Conservation (phyloP, 92 coral and sea anemone genomes). For the Epizoanthus stellaris region DNA sequence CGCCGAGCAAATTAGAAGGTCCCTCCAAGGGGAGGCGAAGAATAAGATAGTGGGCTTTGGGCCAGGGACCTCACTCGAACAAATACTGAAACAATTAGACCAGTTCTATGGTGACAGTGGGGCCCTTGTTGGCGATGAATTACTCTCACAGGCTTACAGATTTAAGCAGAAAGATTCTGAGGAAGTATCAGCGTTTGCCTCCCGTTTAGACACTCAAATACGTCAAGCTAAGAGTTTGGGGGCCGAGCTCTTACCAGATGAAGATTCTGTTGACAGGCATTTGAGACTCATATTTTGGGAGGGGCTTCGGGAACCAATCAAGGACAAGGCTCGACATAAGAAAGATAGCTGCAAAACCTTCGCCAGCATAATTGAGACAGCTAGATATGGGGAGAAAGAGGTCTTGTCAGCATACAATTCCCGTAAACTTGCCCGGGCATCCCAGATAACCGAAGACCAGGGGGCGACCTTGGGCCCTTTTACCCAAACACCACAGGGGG, state of each 20-base stretch:
- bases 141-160: slow-evolving; percentile 34
- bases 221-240: slow-evolving; percentile 38
- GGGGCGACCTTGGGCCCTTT: neutral
- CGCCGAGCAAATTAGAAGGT: slow-evolving; percentile 50
- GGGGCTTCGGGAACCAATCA: slow-evolving; percentile 46
- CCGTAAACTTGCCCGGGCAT: neutral
- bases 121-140: slow-evolving; percentile 22
- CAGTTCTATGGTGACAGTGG: slow-evolving; percentile 62
- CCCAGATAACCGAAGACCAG: neutral
- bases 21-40: slow-evolving; percentile 65
- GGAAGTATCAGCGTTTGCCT: slow-evolving; percentile 60
- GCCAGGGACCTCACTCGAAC: slow-evolving; percentile 19
- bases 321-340: slow-evolving; percentile 63
- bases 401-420: neutral
- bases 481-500: no score
- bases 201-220: slow-evolving; percentile 60
- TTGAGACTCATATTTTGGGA: slow-evolving; percentile 65
- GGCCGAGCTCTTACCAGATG: slow-evolving; percentile 53
- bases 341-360: slow-evolving; percentile 60
- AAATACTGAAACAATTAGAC: slow-evolving; percentile 40
- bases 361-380: slow-evolving; percentile 52
- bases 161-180: slow-evolving; percentile 38
- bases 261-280: slow-evolving; percentile 53
- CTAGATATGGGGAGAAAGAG: slow-evolving; percentile 68
- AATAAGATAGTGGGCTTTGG: slow-evolving; percentile 52